phyloP scores from a whole-genome alignment of 1,140 invertebrate genomes.

The Drosophila sp. region DNA sequence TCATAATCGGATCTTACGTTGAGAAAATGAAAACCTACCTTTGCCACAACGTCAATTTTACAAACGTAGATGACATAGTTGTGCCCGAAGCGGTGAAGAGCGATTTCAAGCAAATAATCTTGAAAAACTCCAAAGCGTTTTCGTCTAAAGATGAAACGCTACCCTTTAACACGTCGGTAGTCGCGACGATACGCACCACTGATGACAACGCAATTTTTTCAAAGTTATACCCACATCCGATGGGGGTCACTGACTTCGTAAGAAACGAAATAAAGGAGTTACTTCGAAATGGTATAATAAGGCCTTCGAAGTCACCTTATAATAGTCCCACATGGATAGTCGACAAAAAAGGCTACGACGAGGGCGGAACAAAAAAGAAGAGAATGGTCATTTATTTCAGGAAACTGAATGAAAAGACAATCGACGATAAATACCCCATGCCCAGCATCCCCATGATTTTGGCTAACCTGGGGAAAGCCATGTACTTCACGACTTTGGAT shows the following conservation, averaged over 20 bases:
- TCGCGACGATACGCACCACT: background rate
- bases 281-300: background rate
- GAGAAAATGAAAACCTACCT: too few relatives aligned
- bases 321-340: background rate
- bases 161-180: too few relatives aligned
- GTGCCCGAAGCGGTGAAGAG: too few relatives aligned
- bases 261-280: background rate
- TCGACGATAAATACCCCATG: background rate
- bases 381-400: background rate
- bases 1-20: too few relatives aligned
- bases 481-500: slow-evolving; percentile 6
- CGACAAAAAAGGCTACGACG: background rate
- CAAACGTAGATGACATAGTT: too few relatives aligned
- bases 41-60: too few relatives aligned
- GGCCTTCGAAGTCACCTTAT: background rate
- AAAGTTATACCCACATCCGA: background rate
- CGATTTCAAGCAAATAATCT: too few relatives aligned
- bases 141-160: too few relatives aligned
- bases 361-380: background rate
- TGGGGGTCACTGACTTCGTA: background rate
- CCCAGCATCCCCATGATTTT: background rate
- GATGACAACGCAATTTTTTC: background rate
- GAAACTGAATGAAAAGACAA: background rate
- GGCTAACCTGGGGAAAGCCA: background rate
- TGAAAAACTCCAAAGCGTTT: too few relatives aligned